Base-by-base conservation (phyloP, 2,797 vertebrate genomes). In the Taeniopygia guttata region DNA sequence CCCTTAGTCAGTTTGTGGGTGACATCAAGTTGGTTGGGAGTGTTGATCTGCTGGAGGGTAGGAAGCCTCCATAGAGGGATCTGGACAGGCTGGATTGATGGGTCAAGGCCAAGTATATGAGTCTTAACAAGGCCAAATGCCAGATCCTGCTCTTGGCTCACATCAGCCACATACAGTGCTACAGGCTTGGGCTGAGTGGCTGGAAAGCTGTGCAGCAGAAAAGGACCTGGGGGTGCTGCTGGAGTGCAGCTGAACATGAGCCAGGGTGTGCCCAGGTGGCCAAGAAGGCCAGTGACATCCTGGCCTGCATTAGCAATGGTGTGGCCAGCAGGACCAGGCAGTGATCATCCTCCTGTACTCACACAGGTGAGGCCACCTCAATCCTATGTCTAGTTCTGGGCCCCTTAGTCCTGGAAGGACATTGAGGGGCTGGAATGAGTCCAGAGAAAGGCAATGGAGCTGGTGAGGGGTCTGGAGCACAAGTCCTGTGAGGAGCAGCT, bases 291-390 rank as follows among this genome's bases (percentile, higher is more conserved):
- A 14, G 0, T 27, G 62, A 16, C 38, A 43, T 48, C 42, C 36
- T 62, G 55, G 19, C 13, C 7, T 49, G 22, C 0, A 6, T 36
- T 48, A 75, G 13, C 5, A 27, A 2, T 9, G 1, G 12, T 1
- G 69, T 16, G 42, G 4, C 16, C 32, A 32, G 49, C 49, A 69
- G 70, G 34, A 75, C 0, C 42, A n/a, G 55, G 15, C 16, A 60
- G 22, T 5, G 42, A 69, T 0, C 2, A 2, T 38, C 7, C 13
- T 3, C 0, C 5, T 75, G 18, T 48, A 6, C 30, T 23, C 0
- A 16, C 48, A 13, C 13, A 32, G 77, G 13, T 55, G 55, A 23
- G 22, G 55, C 22, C 1, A 0, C 23, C 56, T 76, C 6, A 5
- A 29, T 16, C 9, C 13, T 25, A 9, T 62, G 49, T 12, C 0